Evolutionary conservation across 53 echinoderm and acorn worm genomes (phyloP).

Genomic region (Antedon mediterranea): DNA sequence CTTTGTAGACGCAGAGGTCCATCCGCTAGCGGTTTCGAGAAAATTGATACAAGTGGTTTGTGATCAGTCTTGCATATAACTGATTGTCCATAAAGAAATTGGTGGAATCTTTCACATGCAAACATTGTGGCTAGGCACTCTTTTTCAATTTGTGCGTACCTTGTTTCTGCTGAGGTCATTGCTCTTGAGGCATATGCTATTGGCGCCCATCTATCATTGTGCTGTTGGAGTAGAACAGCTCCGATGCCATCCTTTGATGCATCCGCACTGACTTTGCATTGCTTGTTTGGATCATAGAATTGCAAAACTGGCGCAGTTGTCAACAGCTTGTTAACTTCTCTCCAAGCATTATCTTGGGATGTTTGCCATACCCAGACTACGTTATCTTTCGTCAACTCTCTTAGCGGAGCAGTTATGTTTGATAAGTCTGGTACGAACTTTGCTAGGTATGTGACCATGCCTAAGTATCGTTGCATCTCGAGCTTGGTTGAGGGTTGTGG

Average conservation of each 20-base stretch:
- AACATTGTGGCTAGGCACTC: constrained; percentile 24
- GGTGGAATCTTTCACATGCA: constrained; percentile 34
- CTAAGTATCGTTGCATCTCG: constrained; percentile 24
- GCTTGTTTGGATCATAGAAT: constrained; percentile 12
- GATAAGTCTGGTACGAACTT: constrained; percentile 26
- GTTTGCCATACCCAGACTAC: constrained; percentile 18
- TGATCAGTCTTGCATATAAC: constrained; percentile 5
- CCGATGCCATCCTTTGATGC: constrained; percentile 24
- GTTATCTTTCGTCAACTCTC: constrained; percentile 16
- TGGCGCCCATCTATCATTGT: constrained; percentile 17
- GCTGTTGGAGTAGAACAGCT: constrained; percentile 18
- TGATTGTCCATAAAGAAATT: constrained; percentile 17
- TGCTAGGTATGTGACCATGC: constrained; percentile 12
- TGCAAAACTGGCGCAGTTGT: constrained; percentile 20
- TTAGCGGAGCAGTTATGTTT: constrained; percentile 10
- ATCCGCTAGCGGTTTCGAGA: background rate
- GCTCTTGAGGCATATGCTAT: constrained; percentile 20
- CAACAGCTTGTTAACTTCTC: no score
- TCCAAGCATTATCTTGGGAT: constrained; percentile 21
- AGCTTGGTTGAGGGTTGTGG: constrained; percentile 8
- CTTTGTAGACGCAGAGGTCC: background rate
- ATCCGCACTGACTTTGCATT: constrained; percentile 12
- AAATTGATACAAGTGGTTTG: constrained; percentile 3
- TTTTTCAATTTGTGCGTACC: constrained; percentile 33
- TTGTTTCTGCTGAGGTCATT: constrained; percentile 13